Percentiles rank a stretch among this genome's conserved stretches.
phyloP scores from a whole-genome alignment of 2,888 invertebrate genomes.

The Erebia aethiops region DNA sequence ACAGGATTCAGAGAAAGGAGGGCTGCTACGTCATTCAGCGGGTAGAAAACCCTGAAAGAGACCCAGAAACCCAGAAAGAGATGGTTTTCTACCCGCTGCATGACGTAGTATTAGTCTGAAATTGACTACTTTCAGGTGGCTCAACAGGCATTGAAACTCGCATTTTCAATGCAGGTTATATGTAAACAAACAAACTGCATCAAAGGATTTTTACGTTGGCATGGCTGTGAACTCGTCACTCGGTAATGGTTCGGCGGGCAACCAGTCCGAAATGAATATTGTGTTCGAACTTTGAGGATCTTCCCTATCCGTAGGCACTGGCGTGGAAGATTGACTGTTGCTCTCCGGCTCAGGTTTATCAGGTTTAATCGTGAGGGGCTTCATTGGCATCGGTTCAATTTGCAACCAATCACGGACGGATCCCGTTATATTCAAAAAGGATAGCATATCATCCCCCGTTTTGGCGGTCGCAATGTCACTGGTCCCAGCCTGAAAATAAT shows the following conservation, averaged over 20 bases:
- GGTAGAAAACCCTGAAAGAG: no score
- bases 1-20: no score
- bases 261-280: conserved; percentile 82
- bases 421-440: conserved; percentile 67
- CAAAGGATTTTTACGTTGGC: conserved; percentile 79
- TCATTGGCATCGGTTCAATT: conserved; percentile 62
- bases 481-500: conserved; percentile 35
- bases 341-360: conserved; percentile 39
- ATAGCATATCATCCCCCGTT: conserved; percentile 55
- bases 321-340: conserved; percentile 43
- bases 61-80: no score
- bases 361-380: conserved; percentile 46
- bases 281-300: conserved; percentile 47
- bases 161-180: no score
- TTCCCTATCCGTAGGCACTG: conserved; percentile 40
- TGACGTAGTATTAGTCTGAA: no score
- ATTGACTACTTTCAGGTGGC: no score
- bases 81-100: no score
- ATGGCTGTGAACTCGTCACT: conserved; percentile 81
- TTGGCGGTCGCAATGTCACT: conserved; percentile 28
- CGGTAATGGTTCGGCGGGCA: conserved; percentile 78
- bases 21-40: no score
- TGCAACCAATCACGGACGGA: conserved; percentile 69
- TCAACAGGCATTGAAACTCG: no score
- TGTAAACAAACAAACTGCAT: conserved; percentile 8